These are phyloP conservation scores for Siniperca chuatsi DNA, from an alignment of 2,113 vertebrate species.

Conservation along the genomic window DNA sequence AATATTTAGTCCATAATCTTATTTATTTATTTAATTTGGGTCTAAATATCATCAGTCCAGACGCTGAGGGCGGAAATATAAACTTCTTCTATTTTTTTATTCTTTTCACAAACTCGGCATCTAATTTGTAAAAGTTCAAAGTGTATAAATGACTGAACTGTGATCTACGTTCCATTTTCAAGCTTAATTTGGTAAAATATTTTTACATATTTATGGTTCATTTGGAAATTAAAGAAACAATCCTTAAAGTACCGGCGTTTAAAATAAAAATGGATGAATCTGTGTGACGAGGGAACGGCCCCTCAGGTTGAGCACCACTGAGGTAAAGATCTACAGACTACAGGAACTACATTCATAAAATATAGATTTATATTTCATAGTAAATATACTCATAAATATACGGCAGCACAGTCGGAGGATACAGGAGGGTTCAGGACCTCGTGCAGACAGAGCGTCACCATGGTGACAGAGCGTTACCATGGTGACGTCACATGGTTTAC, in stretches of 20 bases:
- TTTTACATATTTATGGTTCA: neutral
- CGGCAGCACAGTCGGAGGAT: neutral
- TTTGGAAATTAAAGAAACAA: neutral
- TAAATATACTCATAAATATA: conserved; percentile 7
- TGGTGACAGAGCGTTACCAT: neutral
- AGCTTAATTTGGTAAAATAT: neutral
- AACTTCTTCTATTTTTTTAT: too few relatives aligned
- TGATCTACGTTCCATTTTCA: too few relatives aligned
- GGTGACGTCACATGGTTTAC: too few relatives aligned
- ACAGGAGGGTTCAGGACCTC: conserved; percentile 8
- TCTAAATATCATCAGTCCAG: too few relatives aligned
- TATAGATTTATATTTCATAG: neutral
- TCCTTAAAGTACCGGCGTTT: neutral
- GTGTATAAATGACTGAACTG: too few relatives aligned
- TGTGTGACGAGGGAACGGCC: accelerated
- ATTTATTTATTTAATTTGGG: too few relatives aligned
- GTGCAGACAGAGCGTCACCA: neutral
- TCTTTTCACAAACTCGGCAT: too few relatives aligned
- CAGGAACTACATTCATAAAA: conserved; percentile 34
- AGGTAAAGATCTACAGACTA: conserved; percentile 16
- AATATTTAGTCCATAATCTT: too few relatives aligned
- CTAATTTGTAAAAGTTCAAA: too few relatives aligned
- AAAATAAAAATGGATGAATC: neutral
- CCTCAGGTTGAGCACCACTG: conserved; percentile 21
- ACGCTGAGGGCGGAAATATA: too few relatives aligned